phyloP scores from a whole-genome alignment of 1,140 invertebrate species.

The Monomorium pharaonis region DNA sequence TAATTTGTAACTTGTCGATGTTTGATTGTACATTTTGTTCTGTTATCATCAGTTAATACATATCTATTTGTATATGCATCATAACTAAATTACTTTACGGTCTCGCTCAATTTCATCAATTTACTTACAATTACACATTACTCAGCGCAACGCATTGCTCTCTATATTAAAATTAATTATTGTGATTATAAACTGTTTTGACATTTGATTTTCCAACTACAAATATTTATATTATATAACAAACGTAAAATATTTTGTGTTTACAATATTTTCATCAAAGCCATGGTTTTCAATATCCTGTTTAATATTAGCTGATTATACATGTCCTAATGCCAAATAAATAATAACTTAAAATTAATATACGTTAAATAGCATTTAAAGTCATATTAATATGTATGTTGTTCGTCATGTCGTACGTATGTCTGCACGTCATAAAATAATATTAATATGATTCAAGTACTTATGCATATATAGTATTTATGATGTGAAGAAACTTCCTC shows the following conservation, averaged over 20 bases:
- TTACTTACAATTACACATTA: background rate
- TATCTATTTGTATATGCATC: background rate
- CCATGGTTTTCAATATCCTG: background rate
- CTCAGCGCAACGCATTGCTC: too few species aligned
- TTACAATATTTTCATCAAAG: background rate
- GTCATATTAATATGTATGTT: background rate
- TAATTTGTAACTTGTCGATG: conserved; percentile 15
- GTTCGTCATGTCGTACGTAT: too few species aligned
- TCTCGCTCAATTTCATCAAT: background rate
- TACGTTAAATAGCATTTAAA: background rate
- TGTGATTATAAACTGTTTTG: background rate
- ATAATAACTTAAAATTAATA: background rate
- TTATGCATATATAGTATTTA: background rate
- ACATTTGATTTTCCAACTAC: background rate
- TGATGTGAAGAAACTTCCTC: background rate
- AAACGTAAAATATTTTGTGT: background rate
- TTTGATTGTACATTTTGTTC: conserved; percentile 18
- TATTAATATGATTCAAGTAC: background rate
- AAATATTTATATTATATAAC: conserved; percentile 1
- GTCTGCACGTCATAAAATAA: too few species aligned
- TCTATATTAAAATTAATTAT: conserved; percentile 6
- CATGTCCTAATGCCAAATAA: background rate
- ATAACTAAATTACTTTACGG: conserved; percentile 14
- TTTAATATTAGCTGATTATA: background rate
- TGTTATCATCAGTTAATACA: background rate